A percentile compares a stretch with the other conserved stretches of the same genome.
Conservation (phyloP, 2,797 vertebrate genomes). For the Synaphobranchus kaupii region DNA sequence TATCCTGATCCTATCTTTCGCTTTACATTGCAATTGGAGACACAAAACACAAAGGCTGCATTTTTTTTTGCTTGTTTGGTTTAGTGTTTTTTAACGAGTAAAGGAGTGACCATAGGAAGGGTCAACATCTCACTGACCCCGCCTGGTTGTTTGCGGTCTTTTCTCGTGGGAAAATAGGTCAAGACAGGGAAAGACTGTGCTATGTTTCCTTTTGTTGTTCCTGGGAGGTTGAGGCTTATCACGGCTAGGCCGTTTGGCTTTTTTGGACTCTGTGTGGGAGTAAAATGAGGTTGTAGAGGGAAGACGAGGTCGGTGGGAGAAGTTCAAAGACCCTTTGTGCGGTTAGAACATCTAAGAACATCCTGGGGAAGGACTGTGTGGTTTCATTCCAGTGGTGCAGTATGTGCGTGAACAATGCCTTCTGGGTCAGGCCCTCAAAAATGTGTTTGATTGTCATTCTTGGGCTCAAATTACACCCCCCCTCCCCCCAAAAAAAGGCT, state of each 20-base stretch:
- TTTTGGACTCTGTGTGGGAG: background rate
- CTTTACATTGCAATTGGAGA: background rate
- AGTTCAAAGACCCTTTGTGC: background rate
- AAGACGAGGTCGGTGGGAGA: background rate
- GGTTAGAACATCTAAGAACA: background rate
- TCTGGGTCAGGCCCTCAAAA: background rate
- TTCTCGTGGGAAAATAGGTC: background rate
- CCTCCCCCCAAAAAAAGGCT: too few relatives aligned
- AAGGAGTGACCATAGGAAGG: background rate
- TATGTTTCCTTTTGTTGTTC: background rate
- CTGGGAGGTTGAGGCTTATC: background rate
- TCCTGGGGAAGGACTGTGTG: background rate
- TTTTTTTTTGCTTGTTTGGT: conserved; percentile 26
- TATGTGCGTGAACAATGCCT: background rate
- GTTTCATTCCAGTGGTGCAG: background rate
- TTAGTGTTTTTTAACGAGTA: background rate
- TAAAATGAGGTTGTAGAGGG: too few relatives aligned
- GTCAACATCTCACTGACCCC: background rate
- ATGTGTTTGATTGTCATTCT: background rate
- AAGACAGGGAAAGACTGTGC: background rate
- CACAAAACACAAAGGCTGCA: conserved; percentile 26
- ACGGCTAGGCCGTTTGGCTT: background rate
- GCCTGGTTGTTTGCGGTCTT: background rate
- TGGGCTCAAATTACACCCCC: background rate
- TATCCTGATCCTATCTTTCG: background rate